Conservation (phyloP, 2,888 invertebrate genomes). For the Drymonia ruficornis region DNA sequence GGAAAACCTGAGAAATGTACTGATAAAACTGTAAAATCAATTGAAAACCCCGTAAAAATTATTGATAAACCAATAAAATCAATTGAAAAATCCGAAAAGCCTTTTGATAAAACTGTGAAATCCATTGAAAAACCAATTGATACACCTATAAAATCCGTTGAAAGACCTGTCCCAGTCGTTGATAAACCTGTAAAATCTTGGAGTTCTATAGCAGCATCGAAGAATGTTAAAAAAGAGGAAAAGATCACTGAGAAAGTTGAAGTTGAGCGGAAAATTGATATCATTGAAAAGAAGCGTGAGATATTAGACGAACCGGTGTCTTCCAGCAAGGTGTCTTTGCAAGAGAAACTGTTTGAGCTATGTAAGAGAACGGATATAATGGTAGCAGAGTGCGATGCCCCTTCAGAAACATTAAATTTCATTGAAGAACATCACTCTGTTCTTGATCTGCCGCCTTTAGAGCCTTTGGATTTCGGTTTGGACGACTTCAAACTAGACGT, state of each 20-base stretch:
- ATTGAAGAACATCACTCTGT: constrained; percentile 77
- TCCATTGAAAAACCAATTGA: neutral
- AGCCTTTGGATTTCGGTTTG: constrained; percentile 70
- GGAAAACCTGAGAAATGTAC: neutral
- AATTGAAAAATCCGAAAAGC: neutral
- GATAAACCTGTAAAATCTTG: constrained; percentile 74
- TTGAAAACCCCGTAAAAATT: neutral
- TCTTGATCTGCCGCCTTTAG: constrained; percentile 68
- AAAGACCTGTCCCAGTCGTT: neutral
- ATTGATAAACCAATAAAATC: neutral
- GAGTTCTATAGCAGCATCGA: constrained; percentile 81
- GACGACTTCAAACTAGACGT: constrained; percentile 77
- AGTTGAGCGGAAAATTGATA: constrained; percentile 41
- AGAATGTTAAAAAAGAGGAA: constrained; percentile 39
- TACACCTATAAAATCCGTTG: neutral
- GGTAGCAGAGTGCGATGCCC: constrained; percentile 77
- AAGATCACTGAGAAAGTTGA: constrained; percentile 7
- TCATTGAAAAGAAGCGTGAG: constrained; percentile 28
- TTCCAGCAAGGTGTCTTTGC: constrained; percentile 58
- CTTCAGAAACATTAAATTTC: constrained; percentile 68
- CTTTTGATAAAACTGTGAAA: neutral
- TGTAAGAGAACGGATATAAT: constrained; percentile 79
- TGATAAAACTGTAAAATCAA: neutral
- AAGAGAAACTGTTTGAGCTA: constrained; percentile 72
- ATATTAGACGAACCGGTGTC: constrained; percentile 43